Conservation (phyloP, 2,888 invertebrate genomes). For the Mesorhabditis spiculigera region DNA sequence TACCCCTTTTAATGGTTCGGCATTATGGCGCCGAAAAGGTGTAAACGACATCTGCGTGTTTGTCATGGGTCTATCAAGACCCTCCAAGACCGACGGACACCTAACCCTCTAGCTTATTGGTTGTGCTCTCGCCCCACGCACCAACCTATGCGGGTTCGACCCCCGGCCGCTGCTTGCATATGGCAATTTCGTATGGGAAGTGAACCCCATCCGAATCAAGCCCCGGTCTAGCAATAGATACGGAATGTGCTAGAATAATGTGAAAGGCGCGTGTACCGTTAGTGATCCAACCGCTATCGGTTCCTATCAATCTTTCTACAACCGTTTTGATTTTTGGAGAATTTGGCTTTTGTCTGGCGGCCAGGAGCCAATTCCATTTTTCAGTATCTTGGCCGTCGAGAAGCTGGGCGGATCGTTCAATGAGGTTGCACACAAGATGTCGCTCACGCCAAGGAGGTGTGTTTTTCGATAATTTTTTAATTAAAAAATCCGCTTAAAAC, state of each 20-base stretch:
- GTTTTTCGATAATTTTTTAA: conserved; percentile 57
- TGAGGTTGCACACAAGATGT: conserved; percentile 81
- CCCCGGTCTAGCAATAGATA: not conserved
- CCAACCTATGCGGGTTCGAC: too few relatives aligned
- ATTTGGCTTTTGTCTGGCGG: too few relatives aligned
- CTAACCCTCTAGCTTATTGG: too few relatives aligned
- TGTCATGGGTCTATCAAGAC: too few relatives aligned
- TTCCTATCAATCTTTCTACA: not conserved
- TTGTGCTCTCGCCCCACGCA: too few relatives aligned
- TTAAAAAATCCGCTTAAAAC: not conserved
- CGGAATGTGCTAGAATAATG: conserved; percentile 3
- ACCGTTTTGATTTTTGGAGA: not conserved
- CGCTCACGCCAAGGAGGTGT: conserved; percentile 77
- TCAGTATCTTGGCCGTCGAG: conserved; percentile 85
- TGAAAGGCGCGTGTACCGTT: conserved; percentile 4
- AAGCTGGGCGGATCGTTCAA: conserved; percentile 98
- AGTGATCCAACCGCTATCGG: not conserved
- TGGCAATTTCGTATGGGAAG: too few relatives aligned
- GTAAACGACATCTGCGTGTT: too few relatives aligned
- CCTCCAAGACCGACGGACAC: too few relatives aligned
- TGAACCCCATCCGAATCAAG: too few relatives aligned
- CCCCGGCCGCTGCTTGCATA: too few relatives aligned
- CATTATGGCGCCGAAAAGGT: too few relatives aligned
- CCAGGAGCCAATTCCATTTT: conserved; percentile 11
- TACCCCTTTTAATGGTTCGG: too few relatives aligned